Evolutionary conservation across 1,140 invertebrate species (phyloP).

Genomic region (Cyclargus thomasi): DNA sequence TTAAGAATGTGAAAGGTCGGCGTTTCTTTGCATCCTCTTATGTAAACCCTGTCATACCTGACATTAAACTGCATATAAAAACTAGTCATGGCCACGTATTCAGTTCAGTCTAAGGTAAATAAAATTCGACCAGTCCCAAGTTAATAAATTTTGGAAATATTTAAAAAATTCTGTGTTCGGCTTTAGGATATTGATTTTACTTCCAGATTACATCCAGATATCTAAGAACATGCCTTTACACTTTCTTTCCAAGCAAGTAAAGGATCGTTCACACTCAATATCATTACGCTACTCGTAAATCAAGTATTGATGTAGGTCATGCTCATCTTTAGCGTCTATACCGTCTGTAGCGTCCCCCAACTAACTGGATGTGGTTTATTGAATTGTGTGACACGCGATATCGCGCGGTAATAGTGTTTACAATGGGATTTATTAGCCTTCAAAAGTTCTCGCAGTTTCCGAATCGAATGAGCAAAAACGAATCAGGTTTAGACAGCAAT

Average conservation of each 20-base stretch:
- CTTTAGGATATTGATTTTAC: no score
- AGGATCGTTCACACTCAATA: not conserved
- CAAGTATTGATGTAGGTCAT: constrained; percentile 24
- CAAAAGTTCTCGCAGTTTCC: not conserved
- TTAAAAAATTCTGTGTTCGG: no score
- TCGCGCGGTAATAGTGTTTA: constrained; percentile 20
- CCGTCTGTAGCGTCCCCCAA: not conserved
- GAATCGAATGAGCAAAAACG: not conserved
- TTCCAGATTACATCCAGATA: no score
- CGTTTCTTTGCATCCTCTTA: constrained; percentile 5
- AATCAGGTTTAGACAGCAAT: not conserved
- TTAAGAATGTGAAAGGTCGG: constrained; percentile 9
- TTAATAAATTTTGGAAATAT: no score
- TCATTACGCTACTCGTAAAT: not conserved
- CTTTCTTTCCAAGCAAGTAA: not conserved
- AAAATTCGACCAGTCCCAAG: no score
- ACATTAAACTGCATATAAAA: not conserved
- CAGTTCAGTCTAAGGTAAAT: no score
- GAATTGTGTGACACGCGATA: constrained; percentile 32
- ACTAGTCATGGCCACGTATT: not conserved
- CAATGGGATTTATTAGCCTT: constrained; percentile 21
- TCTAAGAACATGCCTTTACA: no score
- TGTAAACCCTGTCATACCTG: not conserved
- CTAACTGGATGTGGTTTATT: constrained; percentile 36
- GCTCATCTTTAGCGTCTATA: constrained; percentile 13